A percentile compares a stretch with the other conserved stretches of the same genome.
Conservation (phyloP, 1,140 invertebrate species). For the Augochlora pura region DNA sequence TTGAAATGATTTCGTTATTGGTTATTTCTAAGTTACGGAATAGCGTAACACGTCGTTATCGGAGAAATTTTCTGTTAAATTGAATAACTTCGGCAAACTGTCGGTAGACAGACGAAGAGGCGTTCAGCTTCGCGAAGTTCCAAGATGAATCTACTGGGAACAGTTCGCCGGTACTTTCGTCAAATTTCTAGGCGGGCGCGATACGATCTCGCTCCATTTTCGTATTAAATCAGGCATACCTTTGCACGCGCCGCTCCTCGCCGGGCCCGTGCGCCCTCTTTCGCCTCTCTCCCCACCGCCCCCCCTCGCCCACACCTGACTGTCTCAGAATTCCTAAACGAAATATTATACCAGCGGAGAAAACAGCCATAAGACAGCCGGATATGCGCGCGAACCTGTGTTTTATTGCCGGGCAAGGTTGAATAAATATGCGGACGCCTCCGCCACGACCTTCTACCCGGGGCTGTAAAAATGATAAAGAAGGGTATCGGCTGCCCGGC, state of each 20-base stretch:
- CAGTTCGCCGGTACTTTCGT: slow-evolving; percentile 47
- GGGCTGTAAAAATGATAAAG: slow-evolving; percentile 77
- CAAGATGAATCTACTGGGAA: slow-evolving; percentile 46
- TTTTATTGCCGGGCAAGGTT: slow-evolving; percentile 71
- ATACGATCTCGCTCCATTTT: slow-evolving; percentile 27
- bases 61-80: slow-evolving; percentile 53
- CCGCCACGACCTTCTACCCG: slow-evolving; percentile 71
- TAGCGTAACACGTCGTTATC: slow-evolving; percentile 22
- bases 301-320: neutral
- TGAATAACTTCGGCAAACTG: slow-evolving; percentile 41
- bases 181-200: slow-evolving; percentile 44
- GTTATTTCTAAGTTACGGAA: neutral
- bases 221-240: slow-evolving; percentile 46
- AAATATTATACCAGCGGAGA: slow-evolving; percentile 53
- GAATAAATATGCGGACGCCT: slow-evolving; percentile 74
- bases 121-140: slow-evolving; percentile 28
- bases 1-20: neutral
- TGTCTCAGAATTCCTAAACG: slow-evolving; percentile 55
- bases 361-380: slow-evolving; percentile 43
- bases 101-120: slow-evolving; percentile 24
- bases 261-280: no score
- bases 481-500: slow-evolving; percentile 70
- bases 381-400: slow-evolving; percentile 66
- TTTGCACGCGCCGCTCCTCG: slow-evolving; percentile 2
- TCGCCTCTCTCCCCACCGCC: no score